A percentile compares a stretch with the other conserved stretches of the same genome.
Evolutionary conservation across 2,113 vertebrate genomes (phyloP).

Genomic region (Pogona vitticeps): DNA sequence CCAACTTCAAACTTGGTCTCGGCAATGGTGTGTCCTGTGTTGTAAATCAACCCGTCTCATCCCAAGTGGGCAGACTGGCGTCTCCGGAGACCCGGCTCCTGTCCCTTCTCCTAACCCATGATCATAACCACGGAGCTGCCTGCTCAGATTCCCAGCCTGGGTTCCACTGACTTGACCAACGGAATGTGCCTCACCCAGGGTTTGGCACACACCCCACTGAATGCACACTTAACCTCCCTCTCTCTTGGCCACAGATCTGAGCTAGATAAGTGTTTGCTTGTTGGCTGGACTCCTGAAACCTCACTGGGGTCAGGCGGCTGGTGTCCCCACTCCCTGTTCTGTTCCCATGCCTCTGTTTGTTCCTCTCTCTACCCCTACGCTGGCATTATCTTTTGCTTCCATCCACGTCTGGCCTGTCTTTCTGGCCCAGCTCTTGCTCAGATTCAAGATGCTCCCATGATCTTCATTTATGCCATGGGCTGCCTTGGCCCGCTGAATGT

Average conservation of each 20-base stretch:
- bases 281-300: too few species aligned
- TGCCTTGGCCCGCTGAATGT: too few species aligned
- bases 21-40: too few species aligned
- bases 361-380: too few species aligned
- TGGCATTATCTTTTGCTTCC: too few species aligned
- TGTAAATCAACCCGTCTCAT: background rate
- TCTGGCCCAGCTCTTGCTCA: background rate
- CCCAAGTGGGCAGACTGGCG: background rate
- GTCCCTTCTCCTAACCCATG: background rate
- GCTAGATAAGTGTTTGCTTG: background rate
- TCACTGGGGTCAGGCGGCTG: background rate
- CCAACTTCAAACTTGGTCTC: too few species aligned
- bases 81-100: background rate
- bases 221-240: background rate
- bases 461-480: too few species aligned
- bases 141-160: background rate
- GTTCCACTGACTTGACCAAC: background rate
- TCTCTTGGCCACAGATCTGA: background rate
- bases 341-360: background rate
- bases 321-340: background rate
- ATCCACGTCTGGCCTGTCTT: background rate
- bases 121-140: background rate
- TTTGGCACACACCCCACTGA: background rate
- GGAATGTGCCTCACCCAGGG: slow-evolving; percentile 3
- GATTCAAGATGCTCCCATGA: too few species aligned